Evolutionary conservation across 2,113 vertebrate genomes (phyloP).

Genomic region (Steatornis caripensis): DNA sequence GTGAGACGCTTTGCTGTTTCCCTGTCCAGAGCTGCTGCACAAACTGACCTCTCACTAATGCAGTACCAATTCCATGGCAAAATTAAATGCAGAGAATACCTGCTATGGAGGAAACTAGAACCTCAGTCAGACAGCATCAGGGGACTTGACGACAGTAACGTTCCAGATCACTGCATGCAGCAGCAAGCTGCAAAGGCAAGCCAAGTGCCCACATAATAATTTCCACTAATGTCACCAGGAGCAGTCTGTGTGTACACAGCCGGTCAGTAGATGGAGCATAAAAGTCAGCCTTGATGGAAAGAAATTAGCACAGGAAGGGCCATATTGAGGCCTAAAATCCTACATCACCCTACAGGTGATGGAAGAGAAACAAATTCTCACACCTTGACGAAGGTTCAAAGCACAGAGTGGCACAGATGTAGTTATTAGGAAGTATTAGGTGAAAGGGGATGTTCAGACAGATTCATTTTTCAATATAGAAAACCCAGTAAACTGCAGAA

Average conservation of each 20-base stretch:
- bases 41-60: background rate
- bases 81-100: background rate
- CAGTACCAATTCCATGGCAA: background rate
- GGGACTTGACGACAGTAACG: rapidly evolving
- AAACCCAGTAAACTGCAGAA: background rate
- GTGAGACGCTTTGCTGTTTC: background rate
- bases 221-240: background rate
- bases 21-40: background rate
- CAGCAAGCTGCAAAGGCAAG: background rate
- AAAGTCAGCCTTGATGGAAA: background rate
- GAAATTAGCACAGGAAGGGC: background rate
- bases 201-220: background rate
- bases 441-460: background rate
- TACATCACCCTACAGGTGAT: background rate
- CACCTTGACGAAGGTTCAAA: background rate
- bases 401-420: background rate
- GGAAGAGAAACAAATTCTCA: background rate
- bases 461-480: background rate
- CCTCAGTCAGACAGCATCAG: background rate
- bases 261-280: background rate
- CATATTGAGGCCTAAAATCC: background rate
- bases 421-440: background rate
- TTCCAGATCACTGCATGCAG: background rate
- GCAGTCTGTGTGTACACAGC: background rate
- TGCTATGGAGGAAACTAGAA: background rate